Conservation (phyloP, 2,888 invertebrate genomes). For the Sipunculus nudus region DNA sequence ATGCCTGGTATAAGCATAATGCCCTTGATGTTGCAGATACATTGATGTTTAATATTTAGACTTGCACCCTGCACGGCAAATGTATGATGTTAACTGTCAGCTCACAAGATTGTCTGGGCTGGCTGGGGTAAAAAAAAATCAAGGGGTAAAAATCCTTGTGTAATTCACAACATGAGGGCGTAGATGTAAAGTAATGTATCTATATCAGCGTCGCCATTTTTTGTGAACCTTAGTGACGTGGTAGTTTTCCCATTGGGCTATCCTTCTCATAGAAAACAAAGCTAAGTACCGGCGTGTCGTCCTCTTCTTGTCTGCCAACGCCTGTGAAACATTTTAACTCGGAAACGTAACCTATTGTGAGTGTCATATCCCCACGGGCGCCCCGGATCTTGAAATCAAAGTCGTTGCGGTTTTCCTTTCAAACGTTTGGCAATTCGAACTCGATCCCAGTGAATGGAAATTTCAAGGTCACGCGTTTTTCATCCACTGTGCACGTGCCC, state of each 20-base stretch:
- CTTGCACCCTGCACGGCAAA: too few species aligned
- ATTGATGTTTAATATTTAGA: too few species aligned
- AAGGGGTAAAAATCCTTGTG: too few species aligned
- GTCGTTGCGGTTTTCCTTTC: conserved; percentile 34
- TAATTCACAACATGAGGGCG: too few species aligned
- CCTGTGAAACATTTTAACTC: conserved; percentile 36
- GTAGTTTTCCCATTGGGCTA: conserved; percentile 38
- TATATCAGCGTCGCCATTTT: too few species aligned
- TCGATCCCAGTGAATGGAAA: conserved; percentile 43
- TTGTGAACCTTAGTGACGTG: conserved; percentile 27
- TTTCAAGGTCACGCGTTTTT: conserved; percentile 37
- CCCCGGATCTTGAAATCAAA: conserved; percentile 43
- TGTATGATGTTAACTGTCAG: too few species aligned
- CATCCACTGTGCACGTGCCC: conserved; percentile 37
- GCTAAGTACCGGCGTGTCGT: conserved; percentile 35
- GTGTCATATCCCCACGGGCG: conserved; percentile 36
- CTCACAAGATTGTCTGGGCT: too few species aligned
- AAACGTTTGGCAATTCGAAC: conserved; percentile 35
- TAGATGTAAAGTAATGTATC: too few species aligned
- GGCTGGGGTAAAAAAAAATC: too few species aligned
- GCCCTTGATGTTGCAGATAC: too few species aligned
- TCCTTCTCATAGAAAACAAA: conserved; percentile 36
- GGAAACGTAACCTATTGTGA: conserved; percentile 35
- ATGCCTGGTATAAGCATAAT: too few species aligned
- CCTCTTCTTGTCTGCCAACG: conserved; percentile 32